Conservation (phyloP, 1,140 invertebrate species). For the Luehdorfia chinensis region DNA sequence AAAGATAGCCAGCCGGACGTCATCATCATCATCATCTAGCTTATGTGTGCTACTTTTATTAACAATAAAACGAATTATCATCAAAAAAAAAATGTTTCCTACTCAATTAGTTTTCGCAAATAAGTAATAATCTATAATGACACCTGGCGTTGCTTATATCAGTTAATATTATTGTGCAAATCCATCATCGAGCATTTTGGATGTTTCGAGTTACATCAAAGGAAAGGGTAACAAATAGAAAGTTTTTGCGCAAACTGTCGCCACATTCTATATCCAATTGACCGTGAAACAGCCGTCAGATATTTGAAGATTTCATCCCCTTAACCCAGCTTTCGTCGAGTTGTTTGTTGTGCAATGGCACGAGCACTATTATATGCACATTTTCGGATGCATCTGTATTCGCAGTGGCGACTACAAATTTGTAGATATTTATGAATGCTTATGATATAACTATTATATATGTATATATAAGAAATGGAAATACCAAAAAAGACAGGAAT, state of each 20-base stretch:
- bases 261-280: conserved; percentile 23
- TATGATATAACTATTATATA: too few species aligned
- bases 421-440: too few species aligned
- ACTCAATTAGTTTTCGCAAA: too few species aligned
- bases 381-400: background rate
- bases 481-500: too few species aligned
- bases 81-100: too few species aligned
- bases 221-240: conserved; percentile 47
- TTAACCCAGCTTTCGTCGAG: conserved; percentile 21
- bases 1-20: too few species aligned
- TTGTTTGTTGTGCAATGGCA: conserved; percentile 29
- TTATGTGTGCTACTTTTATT: too few species aligned
- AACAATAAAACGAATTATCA: too few species aligned
- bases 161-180: conserved; percentile 34
- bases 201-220: conserved; percentile 41
- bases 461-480: too few species aligned
- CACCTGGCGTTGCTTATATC: conserved; percentile 2
- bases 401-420: too few species aligned
- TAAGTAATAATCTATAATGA: too few species aligned
- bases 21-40: too few species aligned
- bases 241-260: conserved; percentile 50
- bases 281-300: conserved; percentile 23
- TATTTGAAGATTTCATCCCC: conserved; percentile 24
- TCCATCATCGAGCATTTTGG: conserved; percentile 17
- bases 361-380: conserved; percentile 18